Evolutionary conservation across 2,113 vertebrate species (phyloP).

Genomic region (Cynocephalus volans): DNA sequence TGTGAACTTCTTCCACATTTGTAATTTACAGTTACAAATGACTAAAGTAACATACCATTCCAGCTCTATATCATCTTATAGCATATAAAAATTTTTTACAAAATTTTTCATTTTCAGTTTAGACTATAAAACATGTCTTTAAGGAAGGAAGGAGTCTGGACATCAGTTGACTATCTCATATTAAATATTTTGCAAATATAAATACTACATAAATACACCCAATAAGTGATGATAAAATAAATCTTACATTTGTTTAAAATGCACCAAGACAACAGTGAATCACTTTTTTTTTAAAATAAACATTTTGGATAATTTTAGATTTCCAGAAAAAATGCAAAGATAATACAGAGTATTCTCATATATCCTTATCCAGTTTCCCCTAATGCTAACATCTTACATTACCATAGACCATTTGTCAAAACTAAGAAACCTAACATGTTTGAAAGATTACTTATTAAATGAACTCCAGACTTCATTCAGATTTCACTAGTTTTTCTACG

Average conservation of each 20-base stretch:
- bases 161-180: not conserved
- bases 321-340: constrained; percentile 57
- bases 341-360: not conserved
- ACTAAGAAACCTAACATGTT: not conserved
- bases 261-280: constrained; percentile 17
- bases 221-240: constrained; percentile 46
- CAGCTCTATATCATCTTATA: constrained; percentile 29
- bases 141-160: constrained; percentile 6
- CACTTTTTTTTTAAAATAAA: not conserved
- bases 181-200: constrained; percentile 58
- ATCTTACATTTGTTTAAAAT: constrained; percentile 66
- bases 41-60: not conserved
- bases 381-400: constrained; percentile 23
- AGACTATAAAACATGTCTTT: constrained; percentile 50
- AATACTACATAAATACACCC: not conserved
- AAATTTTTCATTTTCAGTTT: not conserved
- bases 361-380: not conserved
- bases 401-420: not conserved
- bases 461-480: constrained; percentile 18
- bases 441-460: not conserved
- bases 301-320: constrained; percentile 53
- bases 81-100: not conserved
- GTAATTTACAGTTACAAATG: constrained; percentile 58
- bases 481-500: constrained; percentile 35
- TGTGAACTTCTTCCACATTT: not conserved